Percentiles rank a stretch among this genome's conserved stretches.
phyloP scores from a whole-genome alignment of 1,140 invertebrate genomes.

The Hyles euphorbiae region DNA sequence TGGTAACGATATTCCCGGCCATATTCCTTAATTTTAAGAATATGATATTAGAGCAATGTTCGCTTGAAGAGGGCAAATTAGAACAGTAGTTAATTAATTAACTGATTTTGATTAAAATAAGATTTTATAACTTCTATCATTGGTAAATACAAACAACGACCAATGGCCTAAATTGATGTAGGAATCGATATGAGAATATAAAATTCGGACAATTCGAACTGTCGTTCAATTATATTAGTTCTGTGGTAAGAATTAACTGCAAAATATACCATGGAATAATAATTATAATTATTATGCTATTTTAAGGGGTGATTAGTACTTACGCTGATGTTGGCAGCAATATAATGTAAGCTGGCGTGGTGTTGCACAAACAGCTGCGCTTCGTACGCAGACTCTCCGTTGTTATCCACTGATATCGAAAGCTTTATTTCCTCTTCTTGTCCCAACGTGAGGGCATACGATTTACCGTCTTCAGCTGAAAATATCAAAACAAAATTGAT shows the following conservation, averaged over 20 bases:
- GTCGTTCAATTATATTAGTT: no score
- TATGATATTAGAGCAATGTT: no score
- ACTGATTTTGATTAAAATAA: no score
- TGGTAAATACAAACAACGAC: no score
- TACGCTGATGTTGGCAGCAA: constrained; percentile 77
- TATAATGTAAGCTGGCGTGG: constrained; percentile 87
- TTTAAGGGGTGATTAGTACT: constrained; percentile 26
- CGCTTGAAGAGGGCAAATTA: background rate
- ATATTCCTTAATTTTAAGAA: no score
- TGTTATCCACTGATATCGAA: constrained; percentile 85
- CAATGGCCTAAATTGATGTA: no score
- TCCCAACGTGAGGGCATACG: constrained; percentile 81
- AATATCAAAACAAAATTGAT: constrained; percentile 12
- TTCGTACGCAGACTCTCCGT: constrained; percentile 93
- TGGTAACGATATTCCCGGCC: background rate
- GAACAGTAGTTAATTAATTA: background rate
- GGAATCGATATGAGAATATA: no score
- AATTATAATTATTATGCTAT: no score
- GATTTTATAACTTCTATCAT: no score
- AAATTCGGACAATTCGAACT: background rate
- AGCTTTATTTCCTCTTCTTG: constrained; percentile 86
- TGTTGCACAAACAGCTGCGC: constrained; percentile 88
- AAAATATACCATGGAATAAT: no score
- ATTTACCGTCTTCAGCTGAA: constrained; percentile 60
- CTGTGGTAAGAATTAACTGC: no score